These are phyloP conservation scores for Pygoscelis adeliae DNA, from an alignment of 2,113 vertebrate species.

Conservation along the genomic window DNA sequence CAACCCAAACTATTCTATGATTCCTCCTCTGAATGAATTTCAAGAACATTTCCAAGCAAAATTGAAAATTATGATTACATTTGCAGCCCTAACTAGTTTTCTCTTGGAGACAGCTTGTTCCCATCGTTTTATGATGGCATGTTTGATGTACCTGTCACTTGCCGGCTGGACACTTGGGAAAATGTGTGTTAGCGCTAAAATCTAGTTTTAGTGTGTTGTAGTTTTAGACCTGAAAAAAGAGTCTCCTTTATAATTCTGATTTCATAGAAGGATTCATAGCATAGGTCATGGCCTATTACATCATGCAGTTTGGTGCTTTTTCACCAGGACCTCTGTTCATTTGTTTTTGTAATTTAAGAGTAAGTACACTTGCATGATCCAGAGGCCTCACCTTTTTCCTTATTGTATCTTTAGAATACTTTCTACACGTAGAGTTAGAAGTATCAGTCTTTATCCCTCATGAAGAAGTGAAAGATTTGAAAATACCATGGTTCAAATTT, in stretches of 20 bases:
- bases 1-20: no score
- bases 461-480: not conserved
- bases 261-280: not conserved
- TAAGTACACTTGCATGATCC: not conserved
- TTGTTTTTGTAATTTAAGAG: not conserved
- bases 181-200: not conserved
- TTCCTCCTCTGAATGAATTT: not conserved
- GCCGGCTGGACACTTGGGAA: not conserved
- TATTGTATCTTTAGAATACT: not conserved
- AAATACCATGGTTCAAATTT: not conserved
- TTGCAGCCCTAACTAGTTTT: not conserved
- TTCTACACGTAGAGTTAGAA: not conserved
- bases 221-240: not conserved
- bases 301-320: not conserved
- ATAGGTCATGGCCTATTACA: not conserved
- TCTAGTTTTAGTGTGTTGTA: not conserved
- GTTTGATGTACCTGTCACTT: not conserved
- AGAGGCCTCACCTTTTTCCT: not conserved
- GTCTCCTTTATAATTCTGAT: not conserved
- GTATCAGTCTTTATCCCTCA: not conserved
- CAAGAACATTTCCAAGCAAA: not conserved
- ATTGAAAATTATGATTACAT: not conserved
- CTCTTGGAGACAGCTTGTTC: not conserved
- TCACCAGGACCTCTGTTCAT: not conserved
- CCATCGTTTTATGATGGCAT: not conserved